Base-by-base conservation (phyloP, 2,888 invertebrate genomes). In the Gryllus longicercus region DNA sequence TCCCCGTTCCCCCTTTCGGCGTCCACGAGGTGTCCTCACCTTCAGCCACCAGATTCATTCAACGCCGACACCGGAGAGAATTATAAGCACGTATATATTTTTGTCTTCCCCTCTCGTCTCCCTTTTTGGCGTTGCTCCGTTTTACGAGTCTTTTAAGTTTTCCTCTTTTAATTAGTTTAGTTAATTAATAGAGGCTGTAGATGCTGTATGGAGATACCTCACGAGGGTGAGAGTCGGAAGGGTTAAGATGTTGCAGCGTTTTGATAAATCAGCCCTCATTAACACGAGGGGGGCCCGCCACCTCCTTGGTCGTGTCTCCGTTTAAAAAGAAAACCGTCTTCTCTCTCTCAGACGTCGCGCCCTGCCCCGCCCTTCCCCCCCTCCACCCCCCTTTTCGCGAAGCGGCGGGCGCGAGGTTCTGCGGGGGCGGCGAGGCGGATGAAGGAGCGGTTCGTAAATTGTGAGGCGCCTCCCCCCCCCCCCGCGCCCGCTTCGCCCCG, bases 161-260 rank as follows among this genome's bases (percentile, higher is more conserved):
- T 81, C 79, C 81, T 81, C 81, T 77, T 81, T 80, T 81, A 81
- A 81, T 81, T 81, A 81, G 80, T 81, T 81, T 81, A 78, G 81
- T 81, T 81, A 81, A 81, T 81, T 81, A 81, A 81, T 81, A 81
- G 80, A 81, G 78, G 76, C 76, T 63, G 25, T 76, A 63, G 63
- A 63, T 63, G 63, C 63, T 63, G 63, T 63, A 18, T 63, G 63
- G 63, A 63, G 63, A 63, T 63, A 63, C 63, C 63, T 63, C 63
- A 11, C 63, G 63, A 63, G 63, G 63, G 63, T 63, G 63, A 63
- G 63, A 63, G 63, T 63, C 38, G 63, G 63, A 63, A 63, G 63
- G 63, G 63, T 63, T 63, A 63, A 63, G 63, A 63, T 63, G 63
- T 63, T 18, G 63, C 63, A 18, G n/a, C 63, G 63, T 63, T 63